Base-by-base conservation (phyloP, 2,888 invertebrate genomes). In the Doris montereyensis region DNA sequence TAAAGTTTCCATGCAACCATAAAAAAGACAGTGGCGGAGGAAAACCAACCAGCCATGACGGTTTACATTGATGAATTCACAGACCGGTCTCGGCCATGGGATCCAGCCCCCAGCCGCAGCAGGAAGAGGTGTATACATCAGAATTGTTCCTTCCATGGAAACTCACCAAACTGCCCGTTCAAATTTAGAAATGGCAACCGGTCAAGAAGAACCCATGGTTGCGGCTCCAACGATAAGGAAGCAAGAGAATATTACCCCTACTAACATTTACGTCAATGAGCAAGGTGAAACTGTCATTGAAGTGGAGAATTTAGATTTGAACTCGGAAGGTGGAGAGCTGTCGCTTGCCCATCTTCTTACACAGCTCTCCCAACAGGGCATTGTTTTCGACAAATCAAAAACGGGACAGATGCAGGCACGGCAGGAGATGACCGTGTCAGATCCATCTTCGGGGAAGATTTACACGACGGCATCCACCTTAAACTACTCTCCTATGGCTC, bases 1-100 rank as follows among this genome's bases (percentile, higher is more conserved):
- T 87, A 8, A 86, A 85, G 78, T 81, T 84, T 57, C 86, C 87
- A 28, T 87, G 87, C 73, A 86, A 83, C 60, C 83, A 76, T 34
- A 79, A 67, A 28, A 79, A 70, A 58, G 75, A 75, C n/a, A 75
- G n/a, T 79, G 0, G 75, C 78, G 0, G 73, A 28, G 17, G 78
- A 75, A 1, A 74, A 74, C 4, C 74, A 79, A n/a, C 78, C 78
- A 10, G 73, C 78, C 4, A 60, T 79, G 0, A 72, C 78, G 10
- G 78, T 79, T 0, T 79, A 73, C 41, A 70, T 79, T 17, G 78
- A 79, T 28, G 26, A 62, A 8, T n/a, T 79, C 26, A 72, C 75
- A 17, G 58, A 26, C 8, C 35, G 28, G 13, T 28, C 26, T 32
- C 52, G 41, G 5, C 60, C 26, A 1, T 74, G 74, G 74, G 73